These are phyloP conservation scores for Digitonthophagus gazella DNA, from an alignment of 2,888 invertebrate genomes.

Conservation along the genomic window DNA sequence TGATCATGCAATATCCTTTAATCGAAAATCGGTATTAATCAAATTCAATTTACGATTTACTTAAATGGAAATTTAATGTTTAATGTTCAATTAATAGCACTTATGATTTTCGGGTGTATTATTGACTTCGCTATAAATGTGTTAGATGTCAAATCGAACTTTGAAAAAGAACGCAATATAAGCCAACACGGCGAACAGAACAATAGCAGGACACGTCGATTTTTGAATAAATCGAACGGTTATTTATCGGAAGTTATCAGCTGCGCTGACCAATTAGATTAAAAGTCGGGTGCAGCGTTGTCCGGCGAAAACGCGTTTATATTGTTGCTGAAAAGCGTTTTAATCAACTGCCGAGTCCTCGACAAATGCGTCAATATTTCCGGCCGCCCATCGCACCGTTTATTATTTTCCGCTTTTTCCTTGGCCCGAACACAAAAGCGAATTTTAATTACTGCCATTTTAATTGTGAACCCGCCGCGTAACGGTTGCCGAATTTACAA, in stretches of 20 bases:
- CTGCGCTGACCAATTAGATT: background rate
- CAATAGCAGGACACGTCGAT: too few relatives aligned
- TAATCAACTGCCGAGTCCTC: background rate
- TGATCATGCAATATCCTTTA: background rate
- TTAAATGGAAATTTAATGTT: too few relatives aligned
- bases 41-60: background rate
- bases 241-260: background rate
- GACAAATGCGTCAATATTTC: background rate
- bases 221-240: background rate
- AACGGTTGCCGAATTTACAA: background rate
- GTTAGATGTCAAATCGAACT: too few relatives aligned
- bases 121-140: too few relatives aligned
- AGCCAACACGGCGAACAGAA: too few relatives aligned
- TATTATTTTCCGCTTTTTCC: background rate
- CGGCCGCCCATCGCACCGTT: background rate
- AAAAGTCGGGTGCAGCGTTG: background rate
- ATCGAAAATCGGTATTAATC: background rate
- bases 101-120: too few relatives aligned
- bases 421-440: background rate
- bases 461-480: background rate
- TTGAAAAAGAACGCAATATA: too few relatives aligned
- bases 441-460: background rate
- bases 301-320: background rate
- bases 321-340: background rate
- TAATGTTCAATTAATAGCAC: too few relatives aligned